Conservation (phyloP, 2,113 vertebrate species). For the Catharus minimus region DNA sequence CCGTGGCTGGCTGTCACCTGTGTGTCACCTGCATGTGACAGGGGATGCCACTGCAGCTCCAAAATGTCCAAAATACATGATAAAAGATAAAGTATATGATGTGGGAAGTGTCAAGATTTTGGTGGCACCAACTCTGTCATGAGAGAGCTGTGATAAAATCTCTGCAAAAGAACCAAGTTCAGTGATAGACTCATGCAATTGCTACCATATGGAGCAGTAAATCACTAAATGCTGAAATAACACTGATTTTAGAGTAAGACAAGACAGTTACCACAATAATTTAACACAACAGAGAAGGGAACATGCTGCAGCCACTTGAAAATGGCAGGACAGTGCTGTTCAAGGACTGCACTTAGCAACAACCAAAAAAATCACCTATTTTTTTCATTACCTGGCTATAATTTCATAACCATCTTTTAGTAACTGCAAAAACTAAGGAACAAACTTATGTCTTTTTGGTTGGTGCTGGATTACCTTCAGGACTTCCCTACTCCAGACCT, state of each 20-base stretch:
- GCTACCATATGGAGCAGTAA: background rate
- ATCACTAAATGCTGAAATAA: background rate
- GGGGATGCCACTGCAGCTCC: background rate
- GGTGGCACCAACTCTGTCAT: background rate
- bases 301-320: background rate
- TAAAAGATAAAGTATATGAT: background rate
- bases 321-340: background rate
- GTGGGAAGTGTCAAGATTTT: background rate
- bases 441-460: background rate
- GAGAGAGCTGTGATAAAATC: background rate
- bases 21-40: background rate
- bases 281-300: background rate
- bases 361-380: background rate
- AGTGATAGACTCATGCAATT: background rate
- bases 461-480: constrained; percentile 12
- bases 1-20: background rate
- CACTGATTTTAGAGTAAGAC: background rate
- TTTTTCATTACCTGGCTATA: background rate
- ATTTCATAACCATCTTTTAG: background rate
- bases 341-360: background rate
- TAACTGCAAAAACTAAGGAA: background rate
- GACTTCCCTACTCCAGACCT: background rate
- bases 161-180: background rate
- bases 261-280: background rate
- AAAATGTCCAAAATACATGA: background rate